Evolutionary conservation across 2,113 vertebrate species (phyloP), one percentile per base, ranked within the genome.

Genomic region (Anarrhichthys ocellatus): DNA sequence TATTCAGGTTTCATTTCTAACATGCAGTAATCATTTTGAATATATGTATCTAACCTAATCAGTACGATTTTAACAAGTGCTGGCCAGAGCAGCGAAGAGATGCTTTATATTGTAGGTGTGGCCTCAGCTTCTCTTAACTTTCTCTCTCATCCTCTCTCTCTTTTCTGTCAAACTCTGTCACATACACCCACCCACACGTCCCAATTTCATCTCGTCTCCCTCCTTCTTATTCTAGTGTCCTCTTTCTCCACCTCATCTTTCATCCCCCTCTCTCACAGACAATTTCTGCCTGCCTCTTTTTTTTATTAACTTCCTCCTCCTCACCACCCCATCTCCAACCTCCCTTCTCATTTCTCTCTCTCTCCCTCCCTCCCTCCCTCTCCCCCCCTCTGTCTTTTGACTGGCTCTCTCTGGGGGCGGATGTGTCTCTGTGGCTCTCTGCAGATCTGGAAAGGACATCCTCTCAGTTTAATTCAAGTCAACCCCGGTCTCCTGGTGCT

Each of bases 401-500:
- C 80, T 82, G 70, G 24, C 65, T 80, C 88, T 88, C 91, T 84
- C 82, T 81, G 75, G 80, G 87, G 80, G 74, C 77, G 81, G 80
- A 87, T 89, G 84, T 84, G 89, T 77, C 83, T 88, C 87, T 66
- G 81, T 84, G 87, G 80, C 73, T 74, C 78, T 89, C 84, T 82
- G 80, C 78, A 71, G 89, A 84, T 92, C 85, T 91, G 76, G 69
- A 93, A 94, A 93, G 91, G 92, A 93, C 89, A 89, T 88, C 75
- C 81, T 92, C 91, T 93, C 91, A 86, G 74, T 94, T 93, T 91
- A 91, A 88, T 93, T 94, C 87, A 93, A 92, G 85, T 92, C 88
- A 88, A 81, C 83, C 89, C 80, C 54, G 7, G 86, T 91, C 90
- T 89, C 91, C 88, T 81, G 86, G 90, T 91, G 83, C 87, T 90